Percentiles rank a stretch among this genome's conserved stretches.
These are phyloP conservation scores for Hephaestus fuliginosus DNA, from an alignment of 2,797 vertebrate species.

Conservation along the genomic window DNA sequence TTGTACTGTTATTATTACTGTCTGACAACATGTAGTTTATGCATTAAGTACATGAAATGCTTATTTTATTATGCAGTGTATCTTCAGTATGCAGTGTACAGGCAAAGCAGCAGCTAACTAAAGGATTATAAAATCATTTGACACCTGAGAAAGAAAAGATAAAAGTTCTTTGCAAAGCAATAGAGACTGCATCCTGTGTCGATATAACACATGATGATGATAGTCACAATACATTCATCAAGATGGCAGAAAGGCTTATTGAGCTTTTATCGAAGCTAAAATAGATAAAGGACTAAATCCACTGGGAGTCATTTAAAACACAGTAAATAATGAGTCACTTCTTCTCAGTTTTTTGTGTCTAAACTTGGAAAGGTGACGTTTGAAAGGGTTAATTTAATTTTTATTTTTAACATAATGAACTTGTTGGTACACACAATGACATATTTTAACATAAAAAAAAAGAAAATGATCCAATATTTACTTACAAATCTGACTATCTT, in stretches of 20 bases:
- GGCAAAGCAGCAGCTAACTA: neutral
- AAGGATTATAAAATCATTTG: neutral
- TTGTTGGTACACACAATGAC: no score
- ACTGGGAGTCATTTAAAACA: neutral
- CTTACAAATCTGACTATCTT: neutral
- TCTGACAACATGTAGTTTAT: neutral
- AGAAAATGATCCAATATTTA: neutral
- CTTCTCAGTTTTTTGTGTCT: no score
- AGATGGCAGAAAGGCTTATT: constrained; percentile 2
- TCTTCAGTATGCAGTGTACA: neutral
- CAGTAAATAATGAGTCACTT: neutral
- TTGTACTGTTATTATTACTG: neutral
- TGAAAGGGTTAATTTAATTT: no score
- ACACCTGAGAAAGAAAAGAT: neutral
- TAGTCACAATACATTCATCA: constrained; percentile 8
- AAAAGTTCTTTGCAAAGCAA: neutral
- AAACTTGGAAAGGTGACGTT: no score
- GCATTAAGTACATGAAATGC: neutral
- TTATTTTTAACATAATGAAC: no score
- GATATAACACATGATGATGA: neutral
- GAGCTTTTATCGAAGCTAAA: constrained; percentile 20
- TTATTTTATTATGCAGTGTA: neutral
- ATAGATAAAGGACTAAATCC: constrained; percentile 8
- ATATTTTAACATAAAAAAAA: no score
- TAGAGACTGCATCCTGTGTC: neutral